Evolutionary conservation across 2,888 invertebrate species (phyloP), one percentile per base, ranked within the genome.

Genomic region (Athetis lepigone): DNA sequence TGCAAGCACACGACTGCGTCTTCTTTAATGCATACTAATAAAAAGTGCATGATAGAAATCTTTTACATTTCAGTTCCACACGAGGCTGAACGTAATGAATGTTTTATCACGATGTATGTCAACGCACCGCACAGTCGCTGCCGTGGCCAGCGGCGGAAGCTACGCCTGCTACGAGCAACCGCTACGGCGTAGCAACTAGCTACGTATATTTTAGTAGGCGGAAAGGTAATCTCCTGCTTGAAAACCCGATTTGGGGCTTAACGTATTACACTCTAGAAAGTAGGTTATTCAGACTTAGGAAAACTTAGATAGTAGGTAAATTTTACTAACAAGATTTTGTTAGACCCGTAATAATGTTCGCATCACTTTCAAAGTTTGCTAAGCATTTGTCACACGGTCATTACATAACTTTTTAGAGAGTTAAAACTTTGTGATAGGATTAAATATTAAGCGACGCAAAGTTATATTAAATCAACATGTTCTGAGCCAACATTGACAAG

Each of bases 111-210:
- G 21, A 56, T 60, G 27, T 19, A 47, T 47, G 43, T 58, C 37
- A 66, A 45, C 18, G 33, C 50, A 40, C 2, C 23, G 36, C 29
- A 43, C 18, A 23, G 42, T 25, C 33, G 16, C 23, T 55, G 46
- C 27, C 45, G 46, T 19, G 33, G 50, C 42, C 23, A 46, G 36
- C 7, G 29, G 2, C 27, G 33, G 46, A 47, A 27, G 50, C 42
- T 75, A 52, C 46, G 46, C 55, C 19, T 4, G 46, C 58, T 65
- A 65, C 59, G 59, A 58, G 4, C 11, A 59, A 54, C 21, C 65
- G 55, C 54, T 64, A 66, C 66, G 61, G 64, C 64, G 70, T 67
- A 63, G 61, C 50, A 55, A 55, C 50, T 46, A 21, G 45, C 54
- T 70, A 54, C 49, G 43, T 61, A 37, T 36, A 59, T 67, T 46